Percentiles rank a stretch among this genome's conserved stretches.
Conservation (phyloP, 2,797 vertebrate genomes). For the Sciurus carolinensis region DNA sequence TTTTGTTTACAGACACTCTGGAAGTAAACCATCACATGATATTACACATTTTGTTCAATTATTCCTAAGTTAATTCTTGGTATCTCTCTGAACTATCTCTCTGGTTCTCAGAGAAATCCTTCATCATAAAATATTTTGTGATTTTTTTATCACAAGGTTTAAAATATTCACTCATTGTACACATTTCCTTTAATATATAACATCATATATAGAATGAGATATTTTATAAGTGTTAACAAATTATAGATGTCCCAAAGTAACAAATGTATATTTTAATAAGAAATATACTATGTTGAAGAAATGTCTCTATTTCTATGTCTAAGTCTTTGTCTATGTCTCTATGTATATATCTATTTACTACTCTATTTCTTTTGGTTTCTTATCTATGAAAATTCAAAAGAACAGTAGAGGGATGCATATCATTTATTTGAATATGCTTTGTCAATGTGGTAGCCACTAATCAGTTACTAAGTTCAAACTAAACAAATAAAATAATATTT, state of each 20-base stretch:
- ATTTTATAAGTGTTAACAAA: background rate
- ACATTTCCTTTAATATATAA: background rate
- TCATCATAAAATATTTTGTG: background rate
- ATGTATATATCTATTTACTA: background rate
- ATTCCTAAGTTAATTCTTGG: constrained; percentile 12
- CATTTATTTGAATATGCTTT: constrained; percentile 10
- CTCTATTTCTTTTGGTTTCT: background rate
- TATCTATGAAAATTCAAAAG: background rate
- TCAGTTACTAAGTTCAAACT: background rate
- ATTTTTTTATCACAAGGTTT: background rate
- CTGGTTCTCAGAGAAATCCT: background rate
- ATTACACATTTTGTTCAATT: background rate
- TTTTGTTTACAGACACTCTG: constrained; percentile 68
- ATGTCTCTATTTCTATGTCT: background rate
- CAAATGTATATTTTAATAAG: background rate
- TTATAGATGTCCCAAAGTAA: background rate
- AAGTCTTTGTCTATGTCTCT: background rate
- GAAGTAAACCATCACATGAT: background rate
- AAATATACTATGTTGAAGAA: background rate
- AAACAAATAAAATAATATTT: background rate
- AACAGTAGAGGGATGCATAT: background rate
- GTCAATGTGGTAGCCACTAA: background rate
- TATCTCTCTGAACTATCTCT: background rate
- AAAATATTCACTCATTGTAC: constrained; percentile 4
- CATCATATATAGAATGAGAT: background rate